These are phyloP conservation scores for Mesoligia furuncula DNA, from an alignment of 2,888 invertebrate genomes.

Conservation along the genomic window DNA sequence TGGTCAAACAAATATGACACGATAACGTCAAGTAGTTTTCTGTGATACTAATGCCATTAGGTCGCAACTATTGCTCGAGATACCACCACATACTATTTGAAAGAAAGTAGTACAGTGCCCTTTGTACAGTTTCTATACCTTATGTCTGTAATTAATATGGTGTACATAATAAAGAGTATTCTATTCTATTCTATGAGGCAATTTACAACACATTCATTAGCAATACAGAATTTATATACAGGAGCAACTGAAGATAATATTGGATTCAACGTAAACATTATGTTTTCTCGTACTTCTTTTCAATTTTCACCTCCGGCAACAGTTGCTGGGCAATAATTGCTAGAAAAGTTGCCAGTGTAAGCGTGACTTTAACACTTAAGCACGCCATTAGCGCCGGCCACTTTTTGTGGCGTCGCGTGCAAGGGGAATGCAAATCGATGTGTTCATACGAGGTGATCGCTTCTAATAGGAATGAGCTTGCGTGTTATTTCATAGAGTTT, in stretches of 20 bases:
- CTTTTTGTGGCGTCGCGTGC: conserved; percentile 65
- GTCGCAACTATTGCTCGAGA: background rate
- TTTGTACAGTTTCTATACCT: no score
- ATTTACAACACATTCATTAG: background rate
- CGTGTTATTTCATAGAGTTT: conserved; percentile 31
- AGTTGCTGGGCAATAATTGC: background rate
- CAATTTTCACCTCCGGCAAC: background rate
- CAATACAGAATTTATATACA: background rate
- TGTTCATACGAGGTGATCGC: conserved; percentile 38
- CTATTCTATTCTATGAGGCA: no score
- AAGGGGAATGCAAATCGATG: conserved; percentile 51
- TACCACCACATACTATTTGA: background rate
- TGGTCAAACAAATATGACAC: background rate
- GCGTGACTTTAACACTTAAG: conserved; percentile 49
- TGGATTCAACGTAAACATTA: background rate
- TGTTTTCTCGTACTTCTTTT: background rate
- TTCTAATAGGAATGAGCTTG: conserved; percentile 37
- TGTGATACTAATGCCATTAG: background rate
- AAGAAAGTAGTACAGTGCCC: no score
- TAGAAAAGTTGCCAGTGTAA: conserved; percentile 22
- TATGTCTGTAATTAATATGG: no score
- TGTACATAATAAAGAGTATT: no score
- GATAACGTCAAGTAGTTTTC: background rate
- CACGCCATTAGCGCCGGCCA: conserved; percentile 59
- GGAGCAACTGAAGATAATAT: background rate